A percentile compares a stretch with the other conserved stretches of the same genome.
These are phyloP conservation scores for Xiphorhynchus elegans DNA, from an alignment of 2,113 vertebrate genomes.

Conservation along the genomic window DNA sequence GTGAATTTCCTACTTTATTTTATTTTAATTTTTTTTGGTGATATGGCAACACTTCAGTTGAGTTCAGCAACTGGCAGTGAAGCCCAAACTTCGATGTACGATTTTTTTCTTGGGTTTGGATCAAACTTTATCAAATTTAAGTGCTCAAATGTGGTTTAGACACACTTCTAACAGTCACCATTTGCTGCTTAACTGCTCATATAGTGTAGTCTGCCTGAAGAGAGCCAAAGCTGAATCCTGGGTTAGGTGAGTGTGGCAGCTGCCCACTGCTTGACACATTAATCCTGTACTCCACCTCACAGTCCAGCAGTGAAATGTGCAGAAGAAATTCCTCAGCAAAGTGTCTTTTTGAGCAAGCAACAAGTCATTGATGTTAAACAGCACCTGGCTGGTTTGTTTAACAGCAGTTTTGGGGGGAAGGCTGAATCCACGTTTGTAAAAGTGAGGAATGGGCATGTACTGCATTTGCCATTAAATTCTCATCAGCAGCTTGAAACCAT, in stretches of 20 bases:
- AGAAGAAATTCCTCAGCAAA: neutral
- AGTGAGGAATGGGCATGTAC: neutral
- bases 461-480: neutral
- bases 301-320: neutral
- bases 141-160: constrained; percentile 32
- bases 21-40: neutral
- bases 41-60: neutral
- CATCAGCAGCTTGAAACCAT: neutral
- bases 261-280: neutral
- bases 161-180: neutral
- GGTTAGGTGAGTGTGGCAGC: neutral
- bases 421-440: neutral
- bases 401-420: neutral
- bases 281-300: neutral
- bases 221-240: neutral
- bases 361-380: neutral
- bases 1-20: neutral
- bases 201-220: neutral
- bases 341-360: neutral
- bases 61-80: neutral
- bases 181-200: constrained; percentile 36
- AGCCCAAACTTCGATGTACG: neutral
- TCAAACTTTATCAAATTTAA: neutral
- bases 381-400: neutral
- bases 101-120: neutral